phyloP scores from a whole-genome alignment of 2,113 vertebrate species.

The Lanius ludovicianus region DNA sequence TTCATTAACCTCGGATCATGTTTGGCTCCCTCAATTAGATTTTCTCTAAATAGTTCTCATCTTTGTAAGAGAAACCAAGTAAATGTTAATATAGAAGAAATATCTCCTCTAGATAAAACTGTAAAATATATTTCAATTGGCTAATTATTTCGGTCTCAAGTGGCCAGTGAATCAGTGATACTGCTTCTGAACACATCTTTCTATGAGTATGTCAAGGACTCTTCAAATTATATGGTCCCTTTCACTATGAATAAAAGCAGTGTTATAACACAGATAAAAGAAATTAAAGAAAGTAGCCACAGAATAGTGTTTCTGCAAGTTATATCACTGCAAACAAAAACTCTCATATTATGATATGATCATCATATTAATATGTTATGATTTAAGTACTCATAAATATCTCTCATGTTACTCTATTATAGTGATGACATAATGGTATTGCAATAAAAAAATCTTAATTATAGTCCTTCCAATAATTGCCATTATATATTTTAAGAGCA shows the following conservation, averaged over 20 bases:
- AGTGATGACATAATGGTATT: not conserved
- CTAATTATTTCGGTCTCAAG: not conserved
- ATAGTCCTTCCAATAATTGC: not conserved
- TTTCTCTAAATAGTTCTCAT: not conserved
- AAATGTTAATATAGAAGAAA: not conserved
- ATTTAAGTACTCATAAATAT: not conserved
- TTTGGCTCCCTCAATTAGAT: not conserved
- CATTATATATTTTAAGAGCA: not conserved
- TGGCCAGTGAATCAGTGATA: not conserved
- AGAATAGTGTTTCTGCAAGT: not conserved
- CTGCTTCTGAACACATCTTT: not conserved
- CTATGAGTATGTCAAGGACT: not conserved
- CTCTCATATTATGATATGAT: not conserved
- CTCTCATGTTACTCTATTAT: not conserved
- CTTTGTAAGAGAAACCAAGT: not conserved
- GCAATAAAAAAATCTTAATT: not conserved
- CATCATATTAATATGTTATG: not conserved
- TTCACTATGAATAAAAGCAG: not conserved
- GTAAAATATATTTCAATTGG: not conserved
- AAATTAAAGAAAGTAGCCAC: not conserved
- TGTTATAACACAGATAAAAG: not conserved
- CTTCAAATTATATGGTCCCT: not conserved
- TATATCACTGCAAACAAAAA: not conserved
- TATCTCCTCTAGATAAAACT: not conserved
- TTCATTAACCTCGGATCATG: not conserved